Conservation (phyloP, 2,797 vertebrate species). For the Hapalemur alaotrensis region DNA sequence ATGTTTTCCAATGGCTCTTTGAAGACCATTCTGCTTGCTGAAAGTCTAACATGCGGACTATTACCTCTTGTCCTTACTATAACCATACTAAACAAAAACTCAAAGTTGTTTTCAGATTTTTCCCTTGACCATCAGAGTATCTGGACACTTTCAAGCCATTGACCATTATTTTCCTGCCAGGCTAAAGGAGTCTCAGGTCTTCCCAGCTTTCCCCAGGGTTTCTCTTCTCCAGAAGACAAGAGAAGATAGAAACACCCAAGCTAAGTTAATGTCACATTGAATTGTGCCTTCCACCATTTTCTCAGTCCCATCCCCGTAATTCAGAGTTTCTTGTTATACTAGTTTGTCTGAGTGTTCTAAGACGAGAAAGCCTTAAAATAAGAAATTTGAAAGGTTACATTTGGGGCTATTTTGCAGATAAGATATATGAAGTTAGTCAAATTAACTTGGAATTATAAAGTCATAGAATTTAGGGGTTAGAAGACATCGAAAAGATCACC, state of each 20-base stretch:
- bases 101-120: neutral
- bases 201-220: neutral
- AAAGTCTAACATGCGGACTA: neutral
- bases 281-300: neutral
- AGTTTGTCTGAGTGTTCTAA: neutral
- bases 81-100: neutral
- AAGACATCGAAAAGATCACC: neutral
- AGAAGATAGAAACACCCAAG: neutral
- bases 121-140: neutral
- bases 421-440: neutral
- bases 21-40: neutral
- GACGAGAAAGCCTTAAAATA: neutral
- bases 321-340: neutral
- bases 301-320: neutral
- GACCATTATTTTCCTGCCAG: neutral
- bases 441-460: neutral
- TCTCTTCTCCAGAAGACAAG: neutral
- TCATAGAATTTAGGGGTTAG: neutral
- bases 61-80: neutral
- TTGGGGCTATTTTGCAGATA: neutral
- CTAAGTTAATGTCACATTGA: neutral
- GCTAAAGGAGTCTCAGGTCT: neutral
- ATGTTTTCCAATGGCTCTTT: neutral
- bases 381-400: slow-evolving; percentile 8
- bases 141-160: neutral